Evolutionary conservation across 2,888 invertebrate species (phyloP).

Genomic region (Minunthozetes semirufus): DNA sequence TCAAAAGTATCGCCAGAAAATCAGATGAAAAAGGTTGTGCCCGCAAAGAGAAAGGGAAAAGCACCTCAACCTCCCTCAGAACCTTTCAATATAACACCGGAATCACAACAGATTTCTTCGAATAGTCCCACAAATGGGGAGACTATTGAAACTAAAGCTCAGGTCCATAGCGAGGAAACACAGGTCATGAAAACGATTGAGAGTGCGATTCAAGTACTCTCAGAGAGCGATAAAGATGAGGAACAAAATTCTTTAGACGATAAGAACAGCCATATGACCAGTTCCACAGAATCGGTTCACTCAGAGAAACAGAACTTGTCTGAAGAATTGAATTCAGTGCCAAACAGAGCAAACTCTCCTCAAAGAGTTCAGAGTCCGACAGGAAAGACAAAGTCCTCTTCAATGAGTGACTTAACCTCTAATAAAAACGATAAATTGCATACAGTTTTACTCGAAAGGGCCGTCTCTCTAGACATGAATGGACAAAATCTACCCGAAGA

Average conservation of each 20-base stretch:
- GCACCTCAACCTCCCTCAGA: slow-evolving; percentile 44
- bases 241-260: slow-evolving; percentile 47
- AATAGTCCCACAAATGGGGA: neutral
- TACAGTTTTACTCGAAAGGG: slow-evolving; percentile 56
- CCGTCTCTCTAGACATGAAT: slow-evolving; percentile 68
- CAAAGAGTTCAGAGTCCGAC: slow-evolving; percentile 5
- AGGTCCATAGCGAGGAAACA: slow-evolving; percentile 37
- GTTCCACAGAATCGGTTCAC: neutral
- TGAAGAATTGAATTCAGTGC: neutral
- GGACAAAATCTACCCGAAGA: slow-evolving; percentile 43
- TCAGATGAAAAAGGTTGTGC: neutral
- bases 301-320: neutral
- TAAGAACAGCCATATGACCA: neutral
- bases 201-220: slow-evolving; percentile 54
- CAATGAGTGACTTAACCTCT: slow-evolving; percentile 67
- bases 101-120: neutral
- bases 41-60: slow-evolving; percentile 42
- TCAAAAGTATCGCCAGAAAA: neutral
- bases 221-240: slow-evolving; percentile 61
- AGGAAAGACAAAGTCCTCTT: slow-evolving; percentile 61
- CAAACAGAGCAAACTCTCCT: neutral
- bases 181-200: slow-evolving; percentile 52
- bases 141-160: slow-evolving; percentile 38
- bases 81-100: slow-evolving; percentile 20
- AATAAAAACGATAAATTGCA: slow-evolving; percentile 44